These are phyloP conservation scores for Drosophila littoralis DNA, from an alignment of 1,140 invertebrate species.

Conservation along the genomic window DNA sequence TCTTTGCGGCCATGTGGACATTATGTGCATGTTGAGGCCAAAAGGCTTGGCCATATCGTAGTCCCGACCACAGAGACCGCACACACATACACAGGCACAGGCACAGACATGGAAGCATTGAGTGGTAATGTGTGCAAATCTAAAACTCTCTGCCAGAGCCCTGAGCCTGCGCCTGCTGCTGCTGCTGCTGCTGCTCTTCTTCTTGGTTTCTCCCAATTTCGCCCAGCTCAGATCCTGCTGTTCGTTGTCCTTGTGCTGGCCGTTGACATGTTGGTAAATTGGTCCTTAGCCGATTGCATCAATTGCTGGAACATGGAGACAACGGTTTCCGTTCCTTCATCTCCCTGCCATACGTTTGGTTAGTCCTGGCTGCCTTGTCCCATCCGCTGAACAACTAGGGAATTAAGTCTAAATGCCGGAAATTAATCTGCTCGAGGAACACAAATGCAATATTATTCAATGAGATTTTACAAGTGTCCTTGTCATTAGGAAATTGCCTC, in stretches of 20 bases:
- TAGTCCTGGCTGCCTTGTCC: conserved; percentile 10
- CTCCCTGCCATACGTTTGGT: conserved; percentile 8
- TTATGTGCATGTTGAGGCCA: conserved; percentile 65
- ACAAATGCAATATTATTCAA: conserved; percentile 77
- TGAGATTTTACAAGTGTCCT: conserved; percentile 78
- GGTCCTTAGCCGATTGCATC: conserved; percentile 81
- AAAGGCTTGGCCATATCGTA: conserved; percentile 49
- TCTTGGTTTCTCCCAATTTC: neutral
- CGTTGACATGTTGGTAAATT: conserved; percentile 80
- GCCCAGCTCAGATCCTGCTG: neutral
- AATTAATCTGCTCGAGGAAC: conserved; percentile 73
- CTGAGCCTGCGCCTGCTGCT: conserved; percentile 17
- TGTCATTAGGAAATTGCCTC: conserved; percentile 75
- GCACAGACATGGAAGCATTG: conserved; percentile 35
- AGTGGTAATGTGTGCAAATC: conserved; percentile 82
- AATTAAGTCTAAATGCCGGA: conserved; percentile 77
- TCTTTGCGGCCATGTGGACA: conserved; percentile 79
- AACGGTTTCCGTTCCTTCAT: conserved; percentile 1
- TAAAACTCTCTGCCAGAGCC: conserved; percentile 55
- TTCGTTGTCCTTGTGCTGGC: conserved; percentile 37
- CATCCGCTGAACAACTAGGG: conserved; percentile 50
- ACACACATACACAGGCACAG: conserved; percentile 2
- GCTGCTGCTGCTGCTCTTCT: neutral
- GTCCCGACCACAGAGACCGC: conserved; percentile 43
- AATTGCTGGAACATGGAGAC: conserved; percentile 48